phyloP scores from a whole-genome alignment of 2,113 vertebrate genomes.

The Lasiurus cinereus region DNA sequence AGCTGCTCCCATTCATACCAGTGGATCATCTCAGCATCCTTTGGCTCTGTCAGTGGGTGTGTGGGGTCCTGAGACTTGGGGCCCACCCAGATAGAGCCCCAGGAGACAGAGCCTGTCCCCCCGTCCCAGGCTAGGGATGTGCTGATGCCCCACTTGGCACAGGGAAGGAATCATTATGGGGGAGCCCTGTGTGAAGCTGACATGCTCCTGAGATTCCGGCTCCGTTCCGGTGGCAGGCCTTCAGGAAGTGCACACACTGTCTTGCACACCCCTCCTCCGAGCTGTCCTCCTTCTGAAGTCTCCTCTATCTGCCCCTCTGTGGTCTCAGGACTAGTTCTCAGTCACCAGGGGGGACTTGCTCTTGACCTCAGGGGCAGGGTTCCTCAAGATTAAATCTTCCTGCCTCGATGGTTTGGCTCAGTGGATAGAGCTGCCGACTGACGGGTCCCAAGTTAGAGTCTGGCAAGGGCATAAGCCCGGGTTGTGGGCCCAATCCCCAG shows the following conservation, averaged over 20 bases:
- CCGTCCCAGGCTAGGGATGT: not conserved
- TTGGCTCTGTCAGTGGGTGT: not conserved
- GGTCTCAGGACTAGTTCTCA: not conserved
- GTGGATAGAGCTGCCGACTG: too few relatives aligned
- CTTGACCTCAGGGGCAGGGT: not conserved
- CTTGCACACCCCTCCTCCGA: not conserved
- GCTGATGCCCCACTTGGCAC: not conserved
- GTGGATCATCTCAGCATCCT: not conserved
- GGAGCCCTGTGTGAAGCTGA: not conserved
- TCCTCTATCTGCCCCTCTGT: not conserved
- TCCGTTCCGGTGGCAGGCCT: not conserved
- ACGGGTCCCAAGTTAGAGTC: too few relatives aligned
- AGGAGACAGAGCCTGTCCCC: not conserved
- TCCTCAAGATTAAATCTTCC: not conserved
- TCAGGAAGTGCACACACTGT: not conserved
- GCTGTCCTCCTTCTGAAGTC: not conserved
- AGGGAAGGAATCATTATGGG: not conserved
- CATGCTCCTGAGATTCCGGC: not conserved
- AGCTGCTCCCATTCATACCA: not conserved
- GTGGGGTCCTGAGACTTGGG: too few relatives aligned
- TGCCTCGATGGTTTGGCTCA: too few relatives aligned
- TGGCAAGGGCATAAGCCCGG: too few relatives aligned
- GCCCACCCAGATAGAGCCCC: not conserved
- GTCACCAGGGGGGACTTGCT: not conserved
- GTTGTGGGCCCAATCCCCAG: too few relatives aligned